These are phyloP conservation scores for Nyctibius grandis DNA, from an alignment of 2,797 vertebrate species.

Conservation along the genomic window DNA sequence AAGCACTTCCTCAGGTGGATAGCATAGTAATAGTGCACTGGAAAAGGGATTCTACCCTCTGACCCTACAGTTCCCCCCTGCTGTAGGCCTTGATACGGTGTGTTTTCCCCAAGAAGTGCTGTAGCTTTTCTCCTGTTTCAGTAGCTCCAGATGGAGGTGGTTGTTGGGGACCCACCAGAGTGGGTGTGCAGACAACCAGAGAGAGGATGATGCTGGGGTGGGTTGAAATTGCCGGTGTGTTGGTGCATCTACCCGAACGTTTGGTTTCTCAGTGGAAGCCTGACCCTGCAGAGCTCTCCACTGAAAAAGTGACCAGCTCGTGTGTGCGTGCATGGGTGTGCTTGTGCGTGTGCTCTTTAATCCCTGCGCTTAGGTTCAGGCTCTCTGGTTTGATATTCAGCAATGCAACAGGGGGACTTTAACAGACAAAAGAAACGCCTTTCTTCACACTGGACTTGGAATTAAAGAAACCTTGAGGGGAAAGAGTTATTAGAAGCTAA, in stretches of 20 bases:
- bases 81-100: fast-evolving
- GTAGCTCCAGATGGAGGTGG: neutral
- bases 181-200: neutral
- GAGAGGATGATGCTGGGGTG: too few relatives aligned
- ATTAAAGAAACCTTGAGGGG: neutral
- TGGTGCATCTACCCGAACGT: neutral
- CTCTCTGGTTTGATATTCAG: neutral
- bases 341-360: neutral
- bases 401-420: fast-evolving
- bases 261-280: neutral
- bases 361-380: neutral
- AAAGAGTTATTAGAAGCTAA: neutral
- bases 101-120: neutral
- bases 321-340: too few relatives aligned
- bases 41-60: neutral
- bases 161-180: too few relatives aligned
- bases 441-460: neutral
- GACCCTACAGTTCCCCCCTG: too few relatives aligned
- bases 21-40: neutral
- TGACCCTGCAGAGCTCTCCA: neutral
- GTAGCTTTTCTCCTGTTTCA: neutral
- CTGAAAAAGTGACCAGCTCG: fast-evolving
- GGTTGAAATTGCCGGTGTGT: neutral
- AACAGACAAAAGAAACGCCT: neutral
- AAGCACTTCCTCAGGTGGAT: neutral